Base-by-base conservation (phyloP, 2,888 invertebrate species). In the Adela reaumurella region DNA sequence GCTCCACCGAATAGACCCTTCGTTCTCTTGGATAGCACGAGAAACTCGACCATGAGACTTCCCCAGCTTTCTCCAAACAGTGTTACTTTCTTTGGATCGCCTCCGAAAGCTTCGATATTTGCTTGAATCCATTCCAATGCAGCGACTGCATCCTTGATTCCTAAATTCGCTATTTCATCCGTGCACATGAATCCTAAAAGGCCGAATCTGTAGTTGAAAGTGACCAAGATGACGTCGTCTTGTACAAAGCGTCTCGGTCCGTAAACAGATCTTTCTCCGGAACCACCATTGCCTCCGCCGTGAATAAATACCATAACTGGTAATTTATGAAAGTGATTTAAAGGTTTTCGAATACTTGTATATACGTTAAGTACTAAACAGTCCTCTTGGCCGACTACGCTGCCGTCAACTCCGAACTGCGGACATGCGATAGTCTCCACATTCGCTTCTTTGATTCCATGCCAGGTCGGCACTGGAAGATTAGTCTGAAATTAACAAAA, bases 331-430 rank as follows among this genome's bases (percentile, higher is more conserved):
- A 8, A 8, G 6, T 8, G 6, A 3, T 14, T 8, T 8, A 3
- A 14, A 14, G 3, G 51, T 46, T 59, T 60, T 1, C 73, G 73
- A 6, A n/a, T n/a, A n/a, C n/a, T n/a, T n/a, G 62, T 55, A 58
- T 77, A 80, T 41, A 81, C 66, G 55, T 78, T 81, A 19, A 74
- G 54, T 41, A 72, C 71, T 44, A 78, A 60, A 54, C 80, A 80
- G 63, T 74, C 69, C 54, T 74, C 72, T 41, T 64, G 64, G 3
- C 73, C 74, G 14, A 50, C 43, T 11, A 45, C 45, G n/a, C n/a
- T 4, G 8, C 17, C 17, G 19, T 28, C 29, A 17, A 11, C 29
- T 6, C 29, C 16, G 28, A 45, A 17, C 19, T 48, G 48, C 2
- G 43, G 48, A 45, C 48, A 48, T 2, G 4, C 11, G 19, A 18